A percentile compares a stretch with the other conserved stretches of the same genome.
Conservation (phyloP, 2,888 invertebrate genomes). For the Teleiodes luculella region DNA sequence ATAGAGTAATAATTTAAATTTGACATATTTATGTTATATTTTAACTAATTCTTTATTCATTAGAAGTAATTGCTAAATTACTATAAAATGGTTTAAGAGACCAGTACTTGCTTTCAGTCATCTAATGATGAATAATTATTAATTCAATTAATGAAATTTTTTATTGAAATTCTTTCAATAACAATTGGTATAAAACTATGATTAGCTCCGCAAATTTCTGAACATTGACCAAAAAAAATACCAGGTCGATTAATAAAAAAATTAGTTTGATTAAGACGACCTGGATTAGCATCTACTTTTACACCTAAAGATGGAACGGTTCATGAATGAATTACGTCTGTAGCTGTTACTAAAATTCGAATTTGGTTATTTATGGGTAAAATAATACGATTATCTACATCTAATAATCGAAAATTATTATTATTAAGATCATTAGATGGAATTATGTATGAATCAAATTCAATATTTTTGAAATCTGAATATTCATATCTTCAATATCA, state of each 20-base stretch:
- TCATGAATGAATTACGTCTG: conserved; percentile 82
- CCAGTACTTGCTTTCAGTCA: conserved; percentile 84
- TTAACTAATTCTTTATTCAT: conserved; percentile 80
- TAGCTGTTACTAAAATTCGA: conserved; percentile 80
- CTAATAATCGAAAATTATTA: conserved; percentile 78
- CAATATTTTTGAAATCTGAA: conserved; percentile 77
- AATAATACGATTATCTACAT: conserved; percentile 81
- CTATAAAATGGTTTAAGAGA: conserved; percentile 84
- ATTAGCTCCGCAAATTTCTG: conserved; percentile 89
- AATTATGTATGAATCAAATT: conserved; percentile 82
- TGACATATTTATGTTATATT: conserved; percentile 80
- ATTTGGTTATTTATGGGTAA: conserved; percentile 80
- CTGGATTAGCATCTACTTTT: conserved; percentile 82
- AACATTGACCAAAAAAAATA: conserved; percentile 86
- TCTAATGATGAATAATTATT: conserved; percentile 76
- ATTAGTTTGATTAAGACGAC: conserved; percentile 81
- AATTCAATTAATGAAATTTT: conserved; percentile 80
- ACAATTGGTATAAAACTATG: conserved; percentile 89
- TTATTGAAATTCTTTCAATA: conserved; percentile 77
- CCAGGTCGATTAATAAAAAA: conserved; percentile 81
- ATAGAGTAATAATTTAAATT: conserved; percentile 80
- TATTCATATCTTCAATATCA: conserved; percentile 84
- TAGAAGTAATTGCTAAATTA: conserved; percentile 81
- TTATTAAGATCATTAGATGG: conserved; percentile 38
- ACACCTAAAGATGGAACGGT: conserved; percentile 81